Conservation (phyloP, 2,888 invertebrate genomes). For the Blastobasis lacticolella region DNA sequence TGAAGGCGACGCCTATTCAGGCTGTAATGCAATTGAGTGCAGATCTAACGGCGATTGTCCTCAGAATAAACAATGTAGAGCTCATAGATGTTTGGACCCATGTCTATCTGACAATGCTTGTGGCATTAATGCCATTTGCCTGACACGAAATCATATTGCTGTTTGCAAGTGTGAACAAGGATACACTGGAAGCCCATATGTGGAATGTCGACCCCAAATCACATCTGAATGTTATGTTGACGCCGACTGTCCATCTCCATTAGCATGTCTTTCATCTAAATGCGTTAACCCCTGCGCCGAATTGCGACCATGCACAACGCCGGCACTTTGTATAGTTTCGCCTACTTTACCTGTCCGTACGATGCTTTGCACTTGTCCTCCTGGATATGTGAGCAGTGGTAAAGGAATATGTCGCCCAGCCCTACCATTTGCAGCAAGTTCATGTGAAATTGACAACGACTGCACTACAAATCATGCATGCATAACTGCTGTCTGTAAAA, state of each 20-base stretch:
- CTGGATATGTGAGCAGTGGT: slow-evolving; percentile 89
- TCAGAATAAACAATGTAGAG: slow-evolving; percentile 86
- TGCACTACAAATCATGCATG: slow-evolving; percentile 87
- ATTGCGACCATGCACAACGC: slow-evolving; percentile 85
- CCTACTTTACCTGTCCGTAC: slow-evolving; percentile 88
- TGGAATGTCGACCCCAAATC: slow-evolving; percentile 83
- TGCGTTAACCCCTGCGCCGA: slow-evolving; percentile 89
- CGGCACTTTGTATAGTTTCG: slow-evolving; percentile 87
- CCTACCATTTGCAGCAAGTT: slow-evolving; percentile 75
- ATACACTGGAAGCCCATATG: slow-evolving; percentile 85
- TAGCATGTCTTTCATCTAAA: slow-evolving; percentile 86
- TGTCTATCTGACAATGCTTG: slow-evolving; percentile 86
- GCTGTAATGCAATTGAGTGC: slow-evolving; percentile 87
- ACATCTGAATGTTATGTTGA: slow-evolving; percentile 86
- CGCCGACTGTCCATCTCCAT: slow-evolving; percentile 84
- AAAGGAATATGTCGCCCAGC: slow-evolving; percentile 87
- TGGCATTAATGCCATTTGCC: slow-evolving; percentile 84
- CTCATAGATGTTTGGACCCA: slow-evolving; percentile 89
- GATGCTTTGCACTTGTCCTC: slow-evolving; percentile 92
- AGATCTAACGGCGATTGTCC: slow-evolving; percentile 92
- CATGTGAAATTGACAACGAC: slow-evolving; percentile 84
- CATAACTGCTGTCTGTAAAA: slow-evolving; percentile 83
- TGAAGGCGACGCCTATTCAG: slow-evolving; percentile 83
- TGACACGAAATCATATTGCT: slow-evolving; percentile 86
- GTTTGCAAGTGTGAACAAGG: slow-evolving; percentile 89